A percentile compares a stretch with the other conserved stretches of the same genome.
Evolutionary conservation across 2,888 invertebrate species (phyloP).

Genomic region (Ceraclea dissimilis): DNA sequence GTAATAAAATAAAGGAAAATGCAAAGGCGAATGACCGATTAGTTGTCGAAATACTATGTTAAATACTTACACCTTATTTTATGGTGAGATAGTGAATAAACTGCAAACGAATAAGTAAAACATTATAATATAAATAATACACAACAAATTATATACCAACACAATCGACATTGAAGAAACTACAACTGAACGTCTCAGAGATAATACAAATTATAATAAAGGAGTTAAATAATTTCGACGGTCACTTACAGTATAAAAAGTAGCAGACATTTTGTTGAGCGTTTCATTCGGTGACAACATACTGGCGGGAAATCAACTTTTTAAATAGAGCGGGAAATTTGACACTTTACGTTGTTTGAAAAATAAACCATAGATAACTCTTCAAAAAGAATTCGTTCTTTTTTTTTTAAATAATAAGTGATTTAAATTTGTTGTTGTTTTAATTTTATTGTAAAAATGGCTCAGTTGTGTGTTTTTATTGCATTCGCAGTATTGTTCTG

Average conservation of each 20-base stretch:
- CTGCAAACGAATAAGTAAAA: neutral
- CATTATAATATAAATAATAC: neutral
- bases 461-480: neutral
- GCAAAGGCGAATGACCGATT: neutral
- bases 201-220: too few relatives aligned
- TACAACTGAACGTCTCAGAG: slow-evolving; percentile 5
- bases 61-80: neutral
- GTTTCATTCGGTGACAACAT: slow-evolving; percentile 15
- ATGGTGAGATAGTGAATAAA: neutral
- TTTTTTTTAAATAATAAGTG: neutral
- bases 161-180: slow-evolving; percentile 14
- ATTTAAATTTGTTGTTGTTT: neutral
- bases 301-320: slow-evolving; percentile 11
- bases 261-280: neutral
- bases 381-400: neutral
- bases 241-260: slow-evolving; percentile 21
- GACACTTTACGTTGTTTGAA: neutral
- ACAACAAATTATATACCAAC: neutral
- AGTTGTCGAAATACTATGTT: neutral
- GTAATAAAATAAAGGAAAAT: neutral
- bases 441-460: neutral
- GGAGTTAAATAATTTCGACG: slow-evolving; percentile 3
- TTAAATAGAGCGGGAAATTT: slow-evolving; percentile 7
- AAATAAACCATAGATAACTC: neutral
- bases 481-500: neutral